Evolutionary conservation across 2,888 invertebrate genomes (phyloP), one percentile per base, ranked within the genome.

Genomic region (Branchellion lobata): DNA sequence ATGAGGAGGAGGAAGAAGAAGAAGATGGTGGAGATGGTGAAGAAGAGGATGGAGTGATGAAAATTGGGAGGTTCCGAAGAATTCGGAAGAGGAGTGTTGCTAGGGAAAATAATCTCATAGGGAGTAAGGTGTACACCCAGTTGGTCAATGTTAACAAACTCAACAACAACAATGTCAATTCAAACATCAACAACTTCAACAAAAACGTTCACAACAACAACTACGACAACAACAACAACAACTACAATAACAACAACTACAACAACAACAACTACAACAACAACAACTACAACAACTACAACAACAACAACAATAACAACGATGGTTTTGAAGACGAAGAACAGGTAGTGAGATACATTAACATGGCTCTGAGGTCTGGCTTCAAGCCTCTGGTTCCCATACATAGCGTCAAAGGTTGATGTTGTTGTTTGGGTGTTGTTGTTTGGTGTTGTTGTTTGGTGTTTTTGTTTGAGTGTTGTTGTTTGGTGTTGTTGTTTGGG

Each of bases 151-250:
- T 24, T 14, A 8, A 47, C 18, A 47, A 47, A 14, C 11, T 8
- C 47, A 8, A 47, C 85, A 93, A 95, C 0, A 88, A 93, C 14
- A 94, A 94, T 47, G 81, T 84, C 78, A 93, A 94, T 87, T 14
- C 8, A 18, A 8, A 47, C 8, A 8, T 14, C 18, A 47, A 14
- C 11, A 47, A 8, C 47, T 47, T 47, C 18, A 18, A 47, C 47
- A 47, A 47, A 8, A 8, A 47, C 47, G 8, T 14, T 47, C 18
- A 14, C 47, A 47, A 47, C 47, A 47, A 8, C 8, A 18, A 47
- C 47, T 47, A 47, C 18, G 18, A 47, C 47, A 18, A 47, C 18
- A 47, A 47, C 18, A 47, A 47, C 47, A 47, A 47, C 11, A 47
- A 47, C 47, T 18, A 47, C 18, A 47, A 47, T 8, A 47, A 47